Conservation (phyloP, 2,888 invertebrate species). For the Deilephila porcellus region DNA sequence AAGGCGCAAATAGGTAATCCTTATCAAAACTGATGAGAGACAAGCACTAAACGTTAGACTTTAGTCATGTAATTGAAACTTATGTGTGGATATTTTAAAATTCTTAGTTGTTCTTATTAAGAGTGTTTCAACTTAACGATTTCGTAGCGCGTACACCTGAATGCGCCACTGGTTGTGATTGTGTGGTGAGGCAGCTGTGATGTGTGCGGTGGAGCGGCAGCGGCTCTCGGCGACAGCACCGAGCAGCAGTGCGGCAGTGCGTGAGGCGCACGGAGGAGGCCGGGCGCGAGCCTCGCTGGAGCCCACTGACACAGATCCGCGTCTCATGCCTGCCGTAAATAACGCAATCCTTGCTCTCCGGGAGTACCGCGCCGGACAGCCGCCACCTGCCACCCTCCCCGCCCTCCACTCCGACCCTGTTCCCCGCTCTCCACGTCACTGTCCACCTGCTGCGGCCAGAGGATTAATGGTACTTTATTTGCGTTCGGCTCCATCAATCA, state of each 20-base stretch:
- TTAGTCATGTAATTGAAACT: no score
- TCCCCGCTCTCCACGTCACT: neutral
- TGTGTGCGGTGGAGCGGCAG: no score
- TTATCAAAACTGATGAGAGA: no score
- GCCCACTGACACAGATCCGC: conserved; percentile 7
- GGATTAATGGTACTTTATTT: conserved; percentile 23
- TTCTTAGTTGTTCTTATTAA: no score
- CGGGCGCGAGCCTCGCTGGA: neutral
- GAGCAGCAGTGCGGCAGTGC: neutral
- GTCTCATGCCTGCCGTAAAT: conserved; percentile 3
- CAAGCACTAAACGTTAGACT: no score
- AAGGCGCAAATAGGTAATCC: no score
- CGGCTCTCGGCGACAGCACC: no score
- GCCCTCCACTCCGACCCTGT: neutral
- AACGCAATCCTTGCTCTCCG: conserved; percentile 21
- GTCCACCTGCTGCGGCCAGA: conserved; percentile 21
- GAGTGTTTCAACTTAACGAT: no score
- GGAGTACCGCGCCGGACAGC: conserved; percentile 5
- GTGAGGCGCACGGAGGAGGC: neutral
- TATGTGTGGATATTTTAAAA: no score
- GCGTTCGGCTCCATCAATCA: conserved; percentile 20
- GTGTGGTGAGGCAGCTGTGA: no score
- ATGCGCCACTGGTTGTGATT: no score
- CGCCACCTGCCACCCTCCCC: neutral
- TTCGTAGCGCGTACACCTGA: no score